phyloP scores from a whole-genome alignment of 1,140 invertebrate species.

The Plodia interpunctella region DNA sequence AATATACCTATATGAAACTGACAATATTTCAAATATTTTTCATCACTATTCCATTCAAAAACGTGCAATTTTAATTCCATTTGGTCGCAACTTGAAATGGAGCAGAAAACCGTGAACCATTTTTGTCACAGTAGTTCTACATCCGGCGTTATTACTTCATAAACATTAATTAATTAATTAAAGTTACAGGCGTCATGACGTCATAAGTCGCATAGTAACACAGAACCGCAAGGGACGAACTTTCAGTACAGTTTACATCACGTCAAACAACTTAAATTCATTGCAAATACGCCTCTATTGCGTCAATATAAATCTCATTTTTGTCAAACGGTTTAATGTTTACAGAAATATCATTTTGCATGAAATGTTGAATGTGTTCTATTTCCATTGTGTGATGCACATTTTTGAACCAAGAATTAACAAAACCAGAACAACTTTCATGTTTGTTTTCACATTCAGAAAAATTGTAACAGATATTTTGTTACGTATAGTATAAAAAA shows the following conservation, averaged over 20 bases:
- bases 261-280: too few relatives aligned
- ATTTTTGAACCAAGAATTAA: background rate
- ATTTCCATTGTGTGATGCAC: background rate
- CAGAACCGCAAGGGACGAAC: background rate
- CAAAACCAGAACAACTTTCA: background rate
- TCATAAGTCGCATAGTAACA: background rate
- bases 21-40: too few relatives aligned
- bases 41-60: too few relatives aligned
- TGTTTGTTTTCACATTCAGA: background rate
- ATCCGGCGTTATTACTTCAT: background rate
- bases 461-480: background rate
- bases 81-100: background rate
- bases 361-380: background rate
- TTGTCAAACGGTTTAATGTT: background rate
- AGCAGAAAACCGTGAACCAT: constrained; percentile 4
- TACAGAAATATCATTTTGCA: background rate
- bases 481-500: too few relatives aligned
- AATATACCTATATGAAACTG: too few relatives aligned
- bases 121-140: background rate
- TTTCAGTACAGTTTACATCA: background rate
- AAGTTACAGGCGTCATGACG: background rate
- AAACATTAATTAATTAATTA: constrained; percentile 6
- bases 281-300: too few relatives aligned
- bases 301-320: too few relatives aligned
- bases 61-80: too few relatives aligned